phyloP scores from a whole-genome alignment of 2,113 vertebrate species.

The Corvus cornix region DNA sequence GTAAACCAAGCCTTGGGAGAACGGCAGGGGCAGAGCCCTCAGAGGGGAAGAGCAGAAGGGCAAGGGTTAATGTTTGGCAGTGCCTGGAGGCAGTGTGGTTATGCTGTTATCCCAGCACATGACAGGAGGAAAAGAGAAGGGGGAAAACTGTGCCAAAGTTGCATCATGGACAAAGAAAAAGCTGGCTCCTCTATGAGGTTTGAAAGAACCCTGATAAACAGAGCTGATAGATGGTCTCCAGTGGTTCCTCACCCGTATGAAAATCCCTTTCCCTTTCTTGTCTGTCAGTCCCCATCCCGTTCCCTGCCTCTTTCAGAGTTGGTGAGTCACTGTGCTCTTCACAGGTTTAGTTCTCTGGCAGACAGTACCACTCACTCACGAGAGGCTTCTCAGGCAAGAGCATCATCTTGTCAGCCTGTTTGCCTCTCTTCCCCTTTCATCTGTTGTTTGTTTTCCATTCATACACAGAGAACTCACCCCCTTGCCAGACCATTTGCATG shows the following conservation, averaged over 20 bases:
- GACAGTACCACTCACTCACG: not conserved
- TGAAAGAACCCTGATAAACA: not conserved
- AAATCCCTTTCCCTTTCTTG: not conserved
- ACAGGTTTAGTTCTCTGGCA: not conserved
- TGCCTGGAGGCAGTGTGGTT: not conserved
- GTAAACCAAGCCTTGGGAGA: not conserved
- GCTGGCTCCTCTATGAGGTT: not conserved
- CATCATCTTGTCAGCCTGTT: not conserved
- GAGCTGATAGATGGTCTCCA: not conserved
- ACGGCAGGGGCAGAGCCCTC: not conserved
- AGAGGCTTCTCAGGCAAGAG: not conserved
- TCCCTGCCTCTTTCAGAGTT: not conserved
- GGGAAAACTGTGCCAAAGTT: not conserved
- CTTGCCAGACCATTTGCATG: slow-evolving; percentile 23
- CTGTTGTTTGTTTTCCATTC: slow-evolving; percentile 21
- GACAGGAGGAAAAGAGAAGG: not conserved
- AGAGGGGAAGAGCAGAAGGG: not conserved
- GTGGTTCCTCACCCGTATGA: not conserved
- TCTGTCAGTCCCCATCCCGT: not conserved
- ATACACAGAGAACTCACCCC: not conserved
- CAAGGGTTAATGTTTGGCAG: not conserved
- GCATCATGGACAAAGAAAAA: not conserved
- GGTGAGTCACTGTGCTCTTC: not conserved
- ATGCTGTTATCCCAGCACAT: not conserved
- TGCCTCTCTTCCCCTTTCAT: not conserved